phyloP scores from a whole-genome alignment of 1,140 invertebrate genomes.

The Pantala flavescens region DNA sequence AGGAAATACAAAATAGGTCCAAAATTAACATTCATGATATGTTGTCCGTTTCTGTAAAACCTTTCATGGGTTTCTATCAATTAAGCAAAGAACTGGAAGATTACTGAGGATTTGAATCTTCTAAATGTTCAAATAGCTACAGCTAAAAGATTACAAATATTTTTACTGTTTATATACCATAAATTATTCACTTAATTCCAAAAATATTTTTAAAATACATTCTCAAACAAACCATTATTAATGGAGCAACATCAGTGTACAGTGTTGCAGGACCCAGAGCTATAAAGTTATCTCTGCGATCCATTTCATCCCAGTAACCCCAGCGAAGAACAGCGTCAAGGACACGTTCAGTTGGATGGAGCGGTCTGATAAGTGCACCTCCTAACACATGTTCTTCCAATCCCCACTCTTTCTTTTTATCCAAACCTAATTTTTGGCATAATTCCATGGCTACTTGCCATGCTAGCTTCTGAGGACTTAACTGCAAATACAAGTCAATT shows the following conservation, averaged over 20 bases:
- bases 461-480: neutral
- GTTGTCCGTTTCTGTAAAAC: no score
- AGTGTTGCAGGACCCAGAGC: constrained; percentile 48
- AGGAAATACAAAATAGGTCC: no score
- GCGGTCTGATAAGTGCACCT: constrained; percentile 55
- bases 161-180: no score
- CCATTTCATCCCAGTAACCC: constrained; percentile 73
- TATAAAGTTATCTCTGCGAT: constrained; percentile 69
- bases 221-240: constrained; percentile 31
- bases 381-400: constrained; percentile 66
- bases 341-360: constrained; percentile 68
- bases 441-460: neutral
- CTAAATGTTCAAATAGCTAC: no score
- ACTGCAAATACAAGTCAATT: neutral
- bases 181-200: no score
- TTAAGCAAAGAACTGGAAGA: no score
- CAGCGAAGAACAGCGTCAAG: constrained; percentile 58
- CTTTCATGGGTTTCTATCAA: no score
- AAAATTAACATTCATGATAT: no score
- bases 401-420: constrained; percentile 33
- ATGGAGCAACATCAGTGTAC: constrained; percentile 39
- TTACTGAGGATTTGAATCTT: no score
- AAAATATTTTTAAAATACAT: no score
- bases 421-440: neutral
- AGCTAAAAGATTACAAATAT: no score